Evolutionary conservation across 1,140 invertebrate genomes (phyloP), one percentile per base, ranked within the genome.

Genomic region (Zophobas atratus): DNA sequence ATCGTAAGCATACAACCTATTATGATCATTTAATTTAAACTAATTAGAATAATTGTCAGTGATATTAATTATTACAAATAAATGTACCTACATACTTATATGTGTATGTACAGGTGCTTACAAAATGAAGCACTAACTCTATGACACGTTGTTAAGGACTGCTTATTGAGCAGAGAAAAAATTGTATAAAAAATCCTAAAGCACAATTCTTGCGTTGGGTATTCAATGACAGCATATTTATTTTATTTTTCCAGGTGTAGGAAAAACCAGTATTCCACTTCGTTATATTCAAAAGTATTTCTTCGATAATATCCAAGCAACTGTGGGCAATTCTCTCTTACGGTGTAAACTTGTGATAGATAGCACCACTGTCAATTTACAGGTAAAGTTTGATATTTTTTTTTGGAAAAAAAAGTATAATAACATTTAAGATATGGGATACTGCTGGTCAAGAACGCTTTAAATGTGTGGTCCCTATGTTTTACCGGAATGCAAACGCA

Each of bases 361-460:
- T 1, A 90, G 92, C 78, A 89, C 91, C 76, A 91, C 88, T 85
- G 90, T 95, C 3, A 94, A 92, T 87, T 85, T 94, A 80, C 93
- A 94, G 89, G 93, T 94, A 87, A 83, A 51, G 2, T 20, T 2
- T 20, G 6, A 6, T 20, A 43, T 56, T 41, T 48, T n/a, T 41
- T 48, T 2, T 3, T 32, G 39, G n/a, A 38, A 70, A n/a, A 43
- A 34, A 34, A 43, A 48, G 81, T 84, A 1, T 35, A 8, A 46
- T 36, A 70, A 53, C 5, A 49, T 74, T 63, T 43, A 34, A 91
- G 94, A 92, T 94, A 38, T 96, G 96, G 96, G 96, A 98, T 84
- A 98, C 96, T 2, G 96, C 96, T 3, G 96, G 96, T 0, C 94
- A 96, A 85, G 92, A 94, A 85, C 88, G 95, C 80, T 98, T 96